A percentile compares a stretch with the other conserved stretches of the same genome.
These are phyloP conservation scores for Upupa epops DNA, from an alignment of 2,113 vertebrate genomes.

Conservation along the genomic window DNA sequence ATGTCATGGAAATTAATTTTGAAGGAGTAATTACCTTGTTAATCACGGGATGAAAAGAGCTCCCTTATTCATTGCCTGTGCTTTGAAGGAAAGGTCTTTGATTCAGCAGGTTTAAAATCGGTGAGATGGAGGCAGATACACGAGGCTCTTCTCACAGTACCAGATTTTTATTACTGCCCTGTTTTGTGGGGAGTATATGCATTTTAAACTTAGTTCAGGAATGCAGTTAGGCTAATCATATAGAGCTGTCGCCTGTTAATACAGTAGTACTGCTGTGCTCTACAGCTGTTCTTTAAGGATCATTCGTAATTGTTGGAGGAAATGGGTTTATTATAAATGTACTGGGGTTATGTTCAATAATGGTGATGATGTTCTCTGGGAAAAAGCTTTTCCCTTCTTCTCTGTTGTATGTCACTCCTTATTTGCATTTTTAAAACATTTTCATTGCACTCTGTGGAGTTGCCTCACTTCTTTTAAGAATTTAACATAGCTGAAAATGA, in stretches of 20 bases:
- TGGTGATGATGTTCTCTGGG: conserved; percentile 15
- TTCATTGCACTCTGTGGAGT: conserved; percentile 55
- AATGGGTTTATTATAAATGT: conserved; percentile 23
- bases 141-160: background rate
- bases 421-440: conserved; percentile 65
- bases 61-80: conserved; percentile 16
- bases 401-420: conserved; percentile 20
- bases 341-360: background rate
- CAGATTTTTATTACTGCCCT: background rate
- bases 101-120: conserved; percentile 59
- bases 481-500: conserved; percentile 34
- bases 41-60: conserved; percentile 37
- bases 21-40: conserved; percentile 67
- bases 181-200: background rate
- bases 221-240: background rate
- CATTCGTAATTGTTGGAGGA: background rate
- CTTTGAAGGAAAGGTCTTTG: conserved; percentile 46
- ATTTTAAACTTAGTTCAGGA: background rate
- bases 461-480: conserved; percentile 35
- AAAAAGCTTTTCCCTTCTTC: conserved; percentile 22
- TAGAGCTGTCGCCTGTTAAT: background rate
- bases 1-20: conserved; percentile 59
- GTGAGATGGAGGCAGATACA: conserved; percentile 7
- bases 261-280: background rate
- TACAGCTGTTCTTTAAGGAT: background rate